These are phyloP conservation scores for Oenanthe melanoleuca DNA, from an alignment of 2,113 vertebrate genomes.

Conservation along the genomic window DNA sequence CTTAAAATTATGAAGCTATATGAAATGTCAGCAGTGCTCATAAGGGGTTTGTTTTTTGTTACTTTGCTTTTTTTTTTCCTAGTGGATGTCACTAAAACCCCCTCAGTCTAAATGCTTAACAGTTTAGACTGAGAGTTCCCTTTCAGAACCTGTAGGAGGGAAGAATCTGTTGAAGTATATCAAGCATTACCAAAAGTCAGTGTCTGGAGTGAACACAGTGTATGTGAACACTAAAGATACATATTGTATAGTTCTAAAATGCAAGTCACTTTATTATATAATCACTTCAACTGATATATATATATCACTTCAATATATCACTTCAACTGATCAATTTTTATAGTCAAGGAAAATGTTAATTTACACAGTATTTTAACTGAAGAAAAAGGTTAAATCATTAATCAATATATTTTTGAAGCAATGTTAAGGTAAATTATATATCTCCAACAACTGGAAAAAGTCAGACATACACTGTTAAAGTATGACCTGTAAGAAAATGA, in stretches of 20 bases:
- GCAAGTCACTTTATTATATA: background rate
- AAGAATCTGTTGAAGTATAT: background rate
- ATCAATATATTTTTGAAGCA: background rate
- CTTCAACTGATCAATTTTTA: background rate
- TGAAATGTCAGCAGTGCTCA: background rate
- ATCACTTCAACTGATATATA: background rate
- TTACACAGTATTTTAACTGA: background rate
- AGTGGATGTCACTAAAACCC: background rate
- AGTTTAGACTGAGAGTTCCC: background rate
- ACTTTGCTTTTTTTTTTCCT: background rate
- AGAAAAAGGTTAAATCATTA: background rate
- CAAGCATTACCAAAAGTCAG: background rate
- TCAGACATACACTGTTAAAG: background rate
- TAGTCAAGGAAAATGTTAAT: background rate
- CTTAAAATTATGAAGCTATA: background rate
- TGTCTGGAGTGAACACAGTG: background rate
- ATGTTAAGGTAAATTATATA: background rate
- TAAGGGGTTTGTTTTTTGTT: fast-evolving
- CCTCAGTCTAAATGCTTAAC: background rate
- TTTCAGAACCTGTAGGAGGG: background rate
- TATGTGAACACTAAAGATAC: background rate
- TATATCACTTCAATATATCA: background rate
- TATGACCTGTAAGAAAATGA: background rate
- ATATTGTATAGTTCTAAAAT: background rate
- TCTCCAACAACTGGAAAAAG: background rate